Evolutionary conservation across 1,140 invertebrate genomes (phyloP), one percentile per base, ranked within the genome.

Genomic region (Brachionus rubens): DNA sequence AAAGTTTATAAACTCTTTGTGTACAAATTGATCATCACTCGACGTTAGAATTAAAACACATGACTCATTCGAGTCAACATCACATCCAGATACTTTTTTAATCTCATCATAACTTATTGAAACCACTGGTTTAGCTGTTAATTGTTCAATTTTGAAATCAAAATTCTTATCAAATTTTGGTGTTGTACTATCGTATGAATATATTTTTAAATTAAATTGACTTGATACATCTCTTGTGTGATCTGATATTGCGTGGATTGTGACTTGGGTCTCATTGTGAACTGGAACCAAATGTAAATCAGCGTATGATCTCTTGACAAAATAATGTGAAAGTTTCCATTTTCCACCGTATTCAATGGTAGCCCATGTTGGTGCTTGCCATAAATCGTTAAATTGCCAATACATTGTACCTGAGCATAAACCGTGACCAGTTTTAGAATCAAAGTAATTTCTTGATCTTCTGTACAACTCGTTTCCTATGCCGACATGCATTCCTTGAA

Each of bases 381-480:
- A 99, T 21, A 98, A 91, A 84, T 99, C 96, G 85, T 99, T 98
- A 1, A 99, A 83, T 83, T 99, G 96, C 97, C 97, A 99, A 85
- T 98, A 99, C 43, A 99, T 86, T 14, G 95, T 94, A 14, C 96
- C 96, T 92, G 96, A 98, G 0, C 87, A 88, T 28, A 85, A 78
- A 1, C 85, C 84, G 72, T 80, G 33, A 9, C 85, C 83, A 75
- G 19, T 77, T 14, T 12, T 70, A n/a, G 16, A 2, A 70, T 52
- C 30, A 5, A 68, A 52, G 33, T 16, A 28, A 56, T 67, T 36
- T 77, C 28, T 33, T n/a, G 47, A 21, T 16, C 62, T 0, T 72
- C 68, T 72, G 33, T 50, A 50, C 46, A 72, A 40, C 10, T 72
- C 68, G 33, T 48, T 72, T 6, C 46, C 68, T 12, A 54, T 50